These are phyloP conservation scores for Narcine bancroftii DNA, from an alignment of 2,113 vertebrate species.

Conservation along the genomic window DNA sequence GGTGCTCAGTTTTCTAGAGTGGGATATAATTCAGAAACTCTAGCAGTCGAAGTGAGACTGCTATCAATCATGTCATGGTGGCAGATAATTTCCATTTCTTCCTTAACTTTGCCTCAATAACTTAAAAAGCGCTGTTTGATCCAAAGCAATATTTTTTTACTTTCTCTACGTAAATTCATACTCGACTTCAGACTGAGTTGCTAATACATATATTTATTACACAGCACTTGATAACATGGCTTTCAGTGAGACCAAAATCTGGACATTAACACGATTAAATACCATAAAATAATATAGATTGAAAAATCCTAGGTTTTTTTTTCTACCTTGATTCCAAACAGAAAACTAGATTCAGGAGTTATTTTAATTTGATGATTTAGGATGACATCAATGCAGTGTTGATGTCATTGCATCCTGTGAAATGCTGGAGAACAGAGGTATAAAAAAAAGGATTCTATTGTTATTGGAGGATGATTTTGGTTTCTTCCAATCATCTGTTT, in stretches of 20 bases:
- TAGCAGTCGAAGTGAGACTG: neutral
- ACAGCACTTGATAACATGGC: neutral
- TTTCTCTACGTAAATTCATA: neutral
- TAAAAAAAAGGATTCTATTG: too few species aligned
- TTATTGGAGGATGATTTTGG: too few species aligned
- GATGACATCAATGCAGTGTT: too few species aligned
- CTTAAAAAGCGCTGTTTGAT: neutral
- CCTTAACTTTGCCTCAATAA: neutral
- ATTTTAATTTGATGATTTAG: too few species aligned
- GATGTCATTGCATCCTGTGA: too few species aligned
- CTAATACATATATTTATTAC: neutral
- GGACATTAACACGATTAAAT: neutral
- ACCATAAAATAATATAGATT: neutral
- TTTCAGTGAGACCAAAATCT: neutral
- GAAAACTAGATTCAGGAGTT: too few species aligned
- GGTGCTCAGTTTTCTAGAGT: neutral
- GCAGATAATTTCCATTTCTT: neutral
- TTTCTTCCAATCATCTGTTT: too few species aligned
- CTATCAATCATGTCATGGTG: neutral
- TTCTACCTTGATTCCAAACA: too few species aligned
- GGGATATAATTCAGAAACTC: neutral
- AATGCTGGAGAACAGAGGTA: too few species aligned
- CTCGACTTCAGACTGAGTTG: neutral
- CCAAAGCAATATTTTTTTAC: neutral
- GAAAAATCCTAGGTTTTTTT: too few species aligned